Percentiles rank a stretch among this genome's conserved stretches.
phyloP scores from a whole-genome alignment of 1,140 invertebrate genomes.

The Phymorhynchus buccinoides region DNA sequence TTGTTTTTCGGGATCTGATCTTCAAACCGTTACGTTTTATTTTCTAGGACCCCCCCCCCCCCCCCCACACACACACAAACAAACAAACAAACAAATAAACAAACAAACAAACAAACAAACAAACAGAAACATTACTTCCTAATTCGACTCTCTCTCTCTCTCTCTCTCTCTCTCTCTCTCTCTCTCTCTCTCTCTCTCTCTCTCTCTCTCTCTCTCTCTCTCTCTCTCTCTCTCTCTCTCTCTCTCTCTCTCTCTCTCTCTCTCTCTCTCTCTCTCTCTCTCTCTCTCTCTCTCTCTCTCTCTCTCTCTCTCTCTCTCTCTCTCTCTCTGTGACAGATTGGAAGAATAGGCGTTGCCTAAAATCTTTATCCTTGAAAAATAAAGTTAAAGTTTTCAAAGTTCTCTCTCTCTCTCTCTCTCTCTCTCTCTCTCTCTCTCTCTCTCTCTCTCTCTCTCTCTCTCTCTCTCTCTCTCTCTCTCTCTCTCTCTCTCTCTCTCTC shows the following conservation, averaged over 20 bases:
- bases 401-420: not conserved
- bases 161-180: not conserved
- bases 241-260: not conserved
- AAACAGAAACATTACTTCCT: not conserved
- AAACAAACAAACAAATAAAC: not conserved
- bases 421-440: constrained; percentile 24
- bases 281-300: not conserved
- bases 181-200: not conserved
- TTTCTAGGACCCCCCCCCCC: no score
- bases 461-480: not conserved
- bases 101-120: not conserved
- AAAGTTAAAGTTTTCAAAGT: no score
- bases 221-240: not conserved
- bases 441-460: constrained; percentile 7
- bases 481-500: not conserved
- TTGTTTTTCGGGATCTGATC: not conserved
- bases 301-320: not conserved
- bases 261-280: constrained; percentile 6
- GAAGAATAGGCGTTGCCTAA: no score
- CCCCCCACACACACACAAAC: no score
- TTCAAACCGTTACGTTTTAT: not conserved
- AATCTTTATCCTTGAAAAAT: no score
- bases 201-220: not conserved
- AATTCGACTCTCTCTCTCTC: not conserved
- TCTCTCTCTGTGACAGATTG: no score